phyloP scores from a whole-genome alignment of 2,888 invertebrate genomes.

The Leucophenga maculata region DNA sequence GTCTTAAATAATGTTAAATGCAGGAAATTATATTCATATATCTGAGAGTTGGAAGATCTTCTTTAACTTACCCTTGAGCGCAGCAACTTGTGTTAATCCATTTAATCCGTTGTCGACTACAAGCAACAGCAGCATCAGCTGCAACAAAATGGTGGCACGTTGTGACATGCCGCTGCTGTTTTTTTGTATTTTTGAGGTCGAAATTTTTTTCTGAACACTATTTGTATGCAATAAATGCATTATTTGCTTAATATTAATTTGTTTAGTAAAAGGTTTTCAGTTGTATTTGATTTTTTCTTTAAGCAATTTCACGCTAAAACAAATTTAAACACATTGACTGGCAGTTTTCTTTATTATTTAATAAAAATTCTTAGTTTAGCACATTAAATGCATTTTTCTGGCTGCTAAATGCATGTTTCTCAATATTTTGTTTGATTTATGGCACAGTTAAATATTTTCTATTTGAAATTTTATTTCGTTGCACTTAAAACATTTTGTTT shows the following conservation, averaged over 20 bases:
- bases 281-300: background rate
- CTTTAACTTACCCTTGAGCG: slow-evolving; percentile 68
- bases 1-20: background rate
- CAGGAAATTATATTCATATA: background rate
- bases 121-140: slow-evolving; percentile 44
- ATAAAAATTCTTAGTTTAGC: background rate
- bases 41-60: too few relatives aligned
- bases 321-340: background rate
- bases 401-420: background rate
- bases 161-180: slow-evolving; percentile 30
- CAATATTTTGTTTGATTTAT: background rate
- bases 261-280: background rate
- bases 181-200: slow-evolving; percentile 15
- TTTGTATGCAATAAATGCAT: background rate
- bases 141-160: slow-evolving; percentile 24
- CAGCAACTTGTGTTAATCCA: slow-evolving; percentile 69
- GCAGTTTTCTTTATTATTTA: background rate
- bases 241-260: background rate
- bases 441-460: background rate
- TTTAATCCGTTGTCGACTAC: slow-evolving; percentile 62
- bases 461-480: slow-evolving; percentile 9
- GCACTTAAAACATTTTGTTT: slow-evolving; percentile 12
- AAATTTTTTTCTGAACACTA: slow-evolving; percentile 55
- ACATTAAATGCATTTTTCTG: background rate
- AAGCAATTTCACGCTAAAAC: slow-evolving; percentile 12